phyloP scores from a whole-genome alignment of 2,888 invertebrate species.

The Yponomeuta sedellus region DNA sequence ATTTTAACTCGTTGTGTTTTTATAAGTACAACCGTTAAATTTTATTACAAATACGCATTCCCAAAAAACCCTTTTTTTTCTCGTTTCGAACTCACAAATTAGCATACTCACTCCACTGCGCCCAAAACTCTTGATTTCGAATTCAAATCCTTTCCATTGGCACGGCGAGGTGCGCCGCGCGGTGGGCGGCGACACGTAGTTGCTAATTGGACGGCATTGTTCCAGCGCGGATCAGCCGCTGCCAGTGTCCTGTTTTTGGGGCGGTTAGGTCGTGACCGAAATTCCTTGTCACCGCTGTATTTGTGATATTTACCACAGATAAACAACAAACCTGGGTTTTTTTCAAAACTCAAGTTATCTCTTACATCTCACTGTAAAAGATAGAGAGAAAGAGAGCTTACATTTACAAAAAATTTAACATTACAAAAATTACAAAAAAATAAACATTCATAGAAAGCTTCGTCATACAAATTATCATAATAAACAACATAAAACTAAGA shows the following conservation, averaged over 20 bases:
- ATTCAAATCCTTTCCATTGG: conserved; percentile 13
- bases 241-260: not conserved
- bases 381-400: no score
- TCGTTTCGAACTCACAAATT: not conserved
- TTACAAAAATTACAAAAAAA: no score
- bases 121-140: not conserved
- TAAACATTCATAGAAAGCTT: no score
- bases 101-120: not conserved
- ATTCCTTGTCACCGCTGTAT: not conserved
- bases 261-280: conserved; percentile 5
- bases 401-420: no score
- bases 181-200: conserved; percentile 14
- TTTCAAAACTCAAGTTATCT: no score
- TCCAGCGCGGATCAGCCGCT: not conserved
- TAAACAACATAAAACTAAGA: no score
- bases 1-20: no score
- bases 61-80: not conserved
- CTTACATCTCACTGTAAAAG: no score
- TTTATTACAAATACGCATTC: not conserved
- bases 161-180: not conserved
- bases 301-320: not conserved
- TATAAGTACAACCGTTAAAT: no score
- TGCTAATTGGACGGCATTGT: conserved; percentile 16
- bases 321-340: not conserved
- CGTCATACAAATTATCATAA: no score